Percentiles rank a stretch among this genome's conserved stretches.
phyloP scores from a whole-genome alignment of 2,888 invertebrate genomes.

The Coleophora flavipennella region DNA sequence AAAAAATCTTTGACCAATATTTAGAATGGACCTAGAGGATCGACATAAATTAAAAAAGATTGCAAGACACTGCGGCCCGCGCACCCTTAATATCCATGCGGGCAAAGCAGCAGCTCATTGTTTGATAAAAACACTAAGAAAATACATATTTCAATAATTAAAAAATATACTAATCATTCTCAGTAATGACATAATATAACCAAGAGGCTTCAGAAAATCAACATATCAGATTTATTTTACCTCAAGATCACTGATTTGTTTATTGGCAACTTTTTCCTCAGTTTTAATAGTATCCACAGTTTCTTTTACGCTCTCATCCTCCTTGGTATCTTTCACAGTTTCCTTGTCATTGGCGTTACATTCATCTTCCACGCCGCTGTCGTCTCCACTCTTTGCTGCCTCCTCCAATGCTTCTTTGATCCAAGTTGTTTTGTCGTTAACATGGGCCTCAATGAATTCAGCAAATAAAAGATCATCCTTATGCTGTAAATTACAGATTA shows the following conservation, averaged over 20 bases:
- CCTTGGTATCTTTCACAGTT: background rate
- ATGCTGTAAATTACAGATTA: slow-evolving; percentile 64
- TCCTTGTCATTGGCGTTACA: slow-evolving; percentile 18
- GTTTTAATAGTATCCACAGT: slow-evolving; percentile 32
- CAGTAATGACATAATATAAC: too few species aligned
- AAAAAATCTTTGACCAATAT: too few species aligned
- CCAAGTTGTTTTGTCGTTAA: slow-evolving; percentile 59
- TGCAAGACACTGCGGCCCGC: too few species aligned
- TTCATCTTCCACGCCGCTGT: slow-evolving; percentile 44
- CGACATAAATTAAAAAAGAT: too few species aligned
- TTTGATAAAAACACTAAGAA: too few species aligned
- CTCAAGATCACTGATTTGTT: slow-evolving; percentile 84
- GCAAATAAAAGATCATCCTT: slow-evolving; percentile 91
- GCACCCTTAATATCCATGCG: too few species aligned
- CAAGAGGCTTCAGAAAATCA: too few species aligned
- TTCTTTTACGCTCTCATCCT: slow-evolving; percentile 16
- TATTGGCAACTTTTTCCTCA: slow-evolving; percentile 75
- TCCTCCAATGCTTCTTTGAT: slow-evolving; percentile 50
- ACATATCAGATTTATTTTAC: slow-evolving; percentile 33
- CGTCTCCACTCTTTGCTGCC: slow-evolving; percentile 41
- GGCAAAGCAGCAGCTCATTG: too few species aligned
- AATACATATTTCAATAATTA: too few species aligned
- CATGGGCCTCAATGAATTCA: slow-evolving; percentile 91
- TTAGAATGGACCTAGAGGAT: too few species aligned
- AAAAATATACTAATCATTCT: too few species aligned